A percentile compares a stretch with the other conserved stretches of the same genome.
Evolutionary conservation across 2,797 vertebrate species (phyloP).

Genomic region (Caiman crocodilus): DNA sequence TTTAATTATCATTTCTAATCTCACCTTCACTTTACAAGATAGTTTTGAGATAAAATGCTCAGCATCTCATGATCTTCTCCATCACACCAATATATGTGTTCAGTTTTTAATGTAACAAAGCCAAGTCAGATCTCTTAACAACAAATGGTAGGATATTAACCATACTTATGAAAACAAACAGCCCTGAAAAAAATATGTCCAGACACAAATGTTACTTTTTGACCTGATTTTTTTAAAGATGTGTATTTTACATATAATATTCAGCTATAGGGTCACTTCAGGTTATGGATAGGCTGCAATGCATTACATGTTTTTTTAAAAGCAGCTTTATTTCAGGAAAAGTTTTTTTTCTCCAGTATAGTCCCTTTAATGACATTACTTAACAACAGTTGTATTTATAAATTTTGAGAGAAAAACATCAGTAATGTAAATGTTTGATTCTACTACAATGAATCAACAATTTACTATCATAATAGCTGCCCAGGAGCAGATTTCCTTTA

Average conservation of each 20-base stretch:
- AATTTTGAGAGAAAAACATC: not conserved
- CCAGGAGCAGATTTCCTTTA: not conserved
- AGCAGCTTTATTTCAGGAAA: not conserved
- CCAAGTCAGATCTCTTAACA: not conserved
- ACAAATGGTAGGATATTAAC: not conserved
- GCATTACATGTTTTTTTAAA: not conserved
- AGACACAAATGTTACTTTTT: not conserved
- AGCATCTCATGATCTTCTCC: not conserved
- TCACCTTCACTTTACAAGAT: not conserved
- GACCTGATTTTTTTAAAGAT: not conserved
- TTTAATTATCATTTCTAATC: too few relatives aligned
- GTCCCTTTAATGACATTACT: slow-evolving; percentile 4
- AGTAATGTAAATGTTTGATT: not conserved
- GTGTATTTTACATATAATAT: rapidly evolving
- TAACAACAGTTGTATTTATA: not conserved
- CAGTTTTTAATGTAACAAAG: not conserved
- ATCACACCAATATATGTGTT: not conserved
- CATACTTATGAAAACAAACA: not conserved
- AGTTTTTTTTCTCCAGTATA: not conserved
- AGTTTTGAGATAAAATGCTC: not conserved
- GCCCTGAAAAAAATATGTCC: rapidly evolving
- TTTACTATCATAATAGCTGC: not conserved
- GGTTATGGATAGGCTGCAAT: not conserved
- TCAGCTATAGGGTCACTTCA: not conserved
- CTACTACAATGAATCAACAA: not conserved